A percentile compares a stretch with the other conserved stretches of the same genome.
Conservation (phyloP, 2,113 vertebrate genomes). For the Illadopsis cleaveri region DNA sequence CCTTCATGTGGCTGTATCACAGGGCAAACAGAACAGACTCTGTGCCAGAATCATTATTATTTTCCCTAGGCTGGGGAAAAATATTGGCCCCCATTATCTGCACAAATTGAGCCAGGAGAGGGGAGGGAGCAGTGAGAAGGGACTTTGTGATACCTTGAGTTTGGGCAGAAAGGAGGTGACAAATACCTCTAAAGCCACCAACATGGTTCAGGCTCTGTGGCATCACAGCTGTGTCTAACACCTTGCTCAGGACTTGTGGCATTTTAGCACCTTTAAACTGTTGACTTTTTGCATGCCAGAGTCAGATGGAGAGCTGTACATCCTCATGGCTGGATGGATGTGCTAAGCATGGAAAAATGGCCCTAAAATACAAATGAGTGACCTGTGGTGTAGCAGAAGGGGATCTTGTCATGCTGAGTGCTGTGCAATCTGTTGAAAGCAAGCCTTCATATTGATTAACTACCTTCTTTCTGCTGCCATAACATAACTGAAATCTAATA, state of each 20-base stretch:
- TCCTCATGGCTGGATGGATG: slow-evolving; percentile 19
- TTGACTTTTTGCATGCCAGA: background rate
- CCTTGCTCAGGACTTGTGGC: background rate
- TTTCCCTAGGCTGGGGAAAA: background rate
- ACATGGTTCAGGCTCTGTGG: background rate
- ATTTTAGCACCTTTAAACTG: background rate
- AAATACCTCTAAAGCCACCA: background rate
- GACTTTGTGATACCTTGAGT: background rate
- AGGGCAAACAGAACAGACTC: background rate
- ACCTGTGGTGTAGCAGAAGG: slow-evolving; percentile 53
- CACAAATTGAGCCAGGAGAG: background rate
- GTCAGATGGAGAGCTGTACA: slow-evolving; percentile 23
- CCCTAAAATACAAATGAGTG: slow-evolving; percentile 29
- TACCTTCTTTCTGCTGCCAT: slow-evolving; percentile 58
- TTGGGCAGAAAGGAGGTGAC: background rate
- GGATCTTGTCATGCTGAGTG: slow-evolving; percentile 56
- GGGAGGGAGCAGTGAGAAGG: background rate
- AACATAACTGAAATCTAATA: slow-evolving; percentile 67
- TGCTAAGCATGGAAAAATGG: slow-evolving; percentile 20
- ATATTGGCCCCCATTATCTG: background rate
- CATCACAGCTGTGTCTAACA: background rate
- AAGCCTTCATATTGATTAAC: slow-evolving; percentile 68
- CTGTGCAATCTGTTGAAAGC: slow-evolving; percentile 63
- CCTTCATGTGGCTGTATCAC: no score
- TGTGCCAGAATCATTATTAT: background rate